These are phyloP conservation scores for Cryptocephalus moraei DNA, from an alignment of 2,888 invertebrate genomes.

Conservation along the genomic window DNA sequence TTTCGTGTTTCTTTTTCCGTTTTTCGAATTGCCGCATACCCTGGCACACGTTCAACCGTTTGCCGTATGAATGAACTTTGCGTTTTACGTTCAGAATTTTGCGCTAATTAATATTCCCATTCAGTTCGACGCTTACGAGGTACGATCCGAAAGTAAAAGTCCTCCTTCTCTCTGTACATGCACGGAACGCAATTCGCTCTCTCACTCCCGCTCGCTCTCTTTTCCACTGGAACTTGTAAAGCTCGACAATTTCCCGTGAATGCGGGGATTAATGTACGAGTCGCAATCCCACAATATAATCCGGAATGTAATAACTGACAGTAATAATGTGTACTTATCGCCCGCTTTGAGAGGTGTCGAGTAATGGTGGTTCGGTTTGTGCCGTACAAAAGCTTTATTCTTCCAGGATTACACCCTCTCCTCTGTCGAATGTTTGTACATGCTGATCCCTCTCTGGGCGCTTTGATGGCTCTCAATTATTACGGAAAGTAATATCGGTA, in stretches of 20 bases:
- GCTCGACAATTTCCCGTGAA: no score
- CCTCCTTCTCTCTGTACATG: no score
- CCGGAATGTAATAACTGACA: conserved; percentile 19
- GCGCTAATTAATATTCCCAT: no score
- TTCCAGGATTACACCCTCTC: conserved; percentile 13
- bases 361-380: conserved; percentile 22
- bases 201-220: no score
- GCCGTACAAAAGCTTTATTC: conserved; percentile 19
- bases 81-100: conserved; percentile 11
- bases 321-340: conserved; percentile 24
- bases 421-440: conserved; percentile 10
- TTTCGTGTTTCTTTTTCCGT: conserved; percentile 11
- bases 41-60: conserved; percentile 26
- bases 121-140: no score
- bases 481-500: conserved; percentile 35
- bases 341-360: conserved; percentile 18
- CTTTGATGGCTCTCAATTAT: conserved; percentile 35
- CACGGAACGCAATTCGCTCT: no score
- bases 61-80: conserved; percentile 27
- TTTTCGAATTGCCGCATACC: conserved; percentile 16
- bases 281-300: conserved; percentile 13
- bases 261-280: no score
- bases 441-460: conserved; percentile 21
- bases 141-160: no score
- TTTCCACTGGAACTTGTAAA: no score